Evolutionary conservation across 1,140 invertebrate genomes (phyloP), one percentile per base, ranked within the genome.

Genomic region (Ericerus pela): DNA sequence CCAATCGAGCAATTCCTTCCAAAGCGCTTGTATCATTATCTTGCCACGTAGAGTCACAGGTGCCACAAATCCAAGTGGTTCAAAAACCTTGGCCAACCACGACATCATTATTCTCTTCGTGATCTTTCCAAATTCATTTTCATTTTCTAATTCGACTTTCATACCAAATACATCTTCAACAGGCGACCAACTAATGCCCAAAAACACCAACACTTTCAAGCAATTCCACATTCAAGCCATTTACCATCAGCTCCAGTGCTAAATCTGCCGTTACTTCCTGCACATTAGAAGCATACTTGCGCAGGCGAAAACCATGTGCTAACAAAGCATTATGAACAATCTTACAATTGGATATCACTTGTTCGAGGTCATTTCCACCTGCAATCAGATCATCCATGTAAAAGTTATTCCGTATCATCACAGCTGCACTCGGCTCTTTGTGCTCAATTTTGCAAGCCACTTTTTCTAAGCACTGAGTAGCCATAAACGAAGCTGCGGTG

Each of bases 331-430:
- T 8, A 33, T n/a, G 30, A 8, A 33, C 8, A 33, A 10, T n/a
- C 8, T 8, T 33, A 33, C n/a, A n/a, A 10, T 10, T 8, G 30
- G 8, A n/a, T 10, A 33, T 33, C 8, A n/a, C 30, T 33, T 8
- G 8, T n/a, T 33, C 30, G 29, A 58, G 56, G 12, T 59, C 60
- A n/a, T 64, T 57, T 31, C 53, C 58, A 6, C 67, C 67, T 10
- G 64, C 61, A 1, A 68, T 31, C 1, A 68, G 18, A 55, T 72
- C 69, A 53, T 72, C 69, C 10, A 70, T 57, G 43, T 66, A 71
- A 47, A 67, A 67, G 27, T 69, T 63, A 51, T 55, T 54, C 55
- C 24, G 14, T 14, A 57, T n/a, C 28, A 65, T 56, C 10, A 67
- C 30, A 10, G 62, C 62, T 38, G 63, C 47, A 8, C 60, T 51